Base-by-base conservation (phyloP, 2,797 vertebrate species). In the Halcyon badia region DNA sequence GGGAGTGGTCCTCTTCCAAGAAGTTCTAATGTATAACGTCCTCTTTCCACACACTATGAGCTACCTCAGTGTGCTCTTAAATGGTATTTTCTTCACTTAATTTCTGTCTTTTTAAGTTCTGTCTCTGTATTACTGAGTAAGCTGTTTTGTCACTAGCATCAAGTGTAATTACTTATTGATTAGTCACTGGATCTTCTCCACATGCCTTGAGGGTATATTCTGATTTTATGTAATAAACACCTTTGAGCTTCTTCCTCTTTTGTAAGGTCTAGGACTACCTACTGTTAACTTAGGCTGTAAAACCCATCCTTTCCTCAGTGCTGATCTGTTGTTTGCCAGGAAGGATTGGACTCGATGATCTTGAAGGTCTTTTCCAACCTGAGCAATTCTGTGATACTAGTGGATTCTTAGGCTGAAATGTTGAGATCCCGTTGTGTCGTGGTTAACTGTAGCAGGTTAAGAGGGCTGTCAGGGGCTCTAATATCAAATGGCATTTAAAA, bases 31-130 rank as follows among this genome's bases (percentile, higher is more conserved):
- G 4, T 51, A 5, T 33, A 51, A 62, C 7, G 87, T 73, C 12
- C 4, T 10, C 9, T 46, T 66, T 89, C 41, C 11, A 57, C 42
- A 44, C 42, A 25, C 66, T 69, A 26, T 64, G 22, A 87, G 4
- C 54, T 82, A 30, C 24, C 24, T 75, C 41, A 58, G 41, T 49
- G 89, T 49, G 33, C 54, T 72, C 11, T 84, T 87, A 84, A 92
- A n/a, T 71, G 26, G n/a, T 73, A 15, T 44, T 90, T 90, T 87
- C 11, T 41, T 92, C 28, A 17, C 25, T 39, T 85, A 24, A 35
- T 77, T 90, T 90, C 42, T 96, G 57, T 54, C 73, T 49, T 89
- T 79, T 87, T 56, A 91, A 89, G 68, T 77, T 82, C 20, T 88
- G 65, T 21, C 22, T 48, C 20, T 48, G 0, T 79, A 15, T 87